Evolutionary conservation across 2,888 invertebrate genomes (phyloP).

Genomic region (Drosophila tripunctata): DNA sequence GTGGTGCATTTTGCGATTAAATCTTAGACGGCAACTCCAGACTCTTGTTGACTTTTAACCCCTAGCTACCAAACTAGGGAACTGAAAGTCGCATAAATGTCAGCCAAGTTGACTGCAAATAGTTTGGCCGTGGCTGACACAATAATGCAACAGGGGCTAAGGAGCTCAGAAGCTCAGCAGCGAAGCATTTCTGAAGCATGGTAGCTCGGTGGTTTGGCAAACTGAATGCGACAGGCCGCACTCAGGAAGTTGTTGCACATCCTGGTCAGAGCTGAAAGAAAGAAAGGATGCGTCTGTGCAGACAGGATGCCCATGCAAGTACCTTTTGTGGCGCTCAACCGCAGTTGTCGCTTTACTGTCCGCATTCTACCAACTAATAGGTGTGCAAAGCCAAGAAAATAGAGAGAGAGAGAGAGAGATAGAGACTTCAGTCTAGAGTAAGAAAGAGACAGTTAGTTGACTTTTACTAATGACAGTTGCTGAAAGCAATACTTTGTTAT

Average conservation of each 20-base stretch:
- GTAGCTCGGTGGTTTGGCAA: slow-evolving; percentile 14
- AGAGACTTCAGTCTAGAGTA: no score
- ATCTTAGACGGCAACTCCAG: slow-evolving; percentile 26
- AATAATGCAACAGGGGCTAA: slow-evolving; percentile 53
- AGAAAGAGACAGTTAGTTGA: background rate
- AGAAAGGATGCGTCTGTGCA: slow-evolving; percentile 6
- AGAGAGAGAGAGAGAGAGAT: background rate
- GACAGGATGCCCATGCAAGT: slow-evolving; percentile 5
- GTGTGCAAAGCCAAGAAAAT: background rate
- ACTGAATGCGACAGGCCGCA: slow-evolving; percentile 57
- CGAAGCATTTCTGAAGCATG: background rate
- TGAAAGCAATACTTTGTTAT: background rate
- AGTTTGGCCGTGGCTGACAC: slow-evolving; percentile 59
- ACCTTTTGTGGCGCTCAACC: slow-evolving; percentile 15
- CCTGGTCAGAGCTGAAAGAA: slow-evolving; percentile 21
- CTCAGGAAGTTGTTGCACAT: slow-evolving; percentile 23
- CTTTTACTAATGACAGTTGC: slow-evolving; percentile 9
- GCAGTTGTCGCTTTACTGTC: slow-evolving; percentile 16
- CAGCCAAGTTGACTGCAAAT: slow-evolving; percentile 70
- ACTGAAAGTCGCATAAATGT: slow-evolving; percentile 66
- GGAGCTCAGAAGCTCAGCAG: slow-evolving; percentile 13
- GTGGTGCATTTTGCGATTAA: slow-evolving; percentile 52
- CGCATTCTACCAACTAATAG: slow-evolving; percentile 1
- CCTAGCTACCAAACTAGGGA: slow-evolving; percentile 3
- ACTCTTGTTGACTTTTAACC: slow-evolving; percentile 32